Conservation (phyloP, 2,797 vertebrate genomes). For the Coreius guichenoti region DNA sequence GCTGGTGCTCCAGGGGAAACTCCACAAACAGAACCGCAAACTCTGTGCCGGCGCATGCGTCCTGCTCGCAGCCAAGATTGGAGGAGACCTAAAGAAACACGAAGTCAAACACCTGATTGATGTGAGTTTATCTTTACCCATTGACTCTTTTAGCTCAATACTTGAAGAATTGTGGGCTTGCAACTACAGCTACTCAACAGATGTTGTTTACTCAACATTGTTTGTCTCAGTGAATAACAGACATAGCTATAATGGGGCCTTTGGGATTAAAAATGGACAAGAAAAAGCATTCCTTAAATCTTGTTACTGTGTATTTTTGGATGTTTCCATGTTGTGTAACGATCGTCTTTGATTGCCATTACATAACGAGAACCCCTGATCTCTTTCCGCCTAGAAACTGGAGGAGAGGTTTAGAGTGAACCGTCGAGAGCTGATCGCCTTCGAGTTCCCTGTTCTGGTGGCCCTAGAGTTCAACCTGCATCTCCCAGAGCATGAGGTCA, state of each 20-base stretch:
- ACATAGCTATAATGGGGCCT: not conserved
- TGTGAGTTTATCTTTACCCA: conserved; percentile 75
- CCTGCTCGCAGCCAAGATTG: conserved; percentile 95
- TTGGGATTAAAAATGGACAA: not conserved
- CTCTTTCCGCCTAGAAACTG: conserved; percentile 85
- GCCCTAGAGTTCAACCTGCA: conserved; percentile 98
- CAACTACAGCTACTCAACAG: not conserved
- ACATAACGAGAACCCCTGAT: conserved; percentile 46
- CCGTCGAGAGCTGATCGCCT: conserved; percentile 95
- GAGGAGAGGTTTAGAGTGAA: conserved; percentile 98
- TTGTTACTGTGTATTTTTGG: not conserved
- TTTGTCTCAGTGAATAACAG: not conserved
- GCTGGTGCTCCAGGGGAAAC: conserved; percentile 95
- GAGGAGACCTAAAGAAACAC: conserved; percentile 95
- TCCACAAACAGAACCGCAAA: conserved; percentile 98
- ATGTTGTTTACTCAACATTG: not conserved
- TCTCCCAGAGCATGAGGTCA: conserved; percentile 93
- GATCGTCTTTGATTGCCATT: conserved; percentile 16
- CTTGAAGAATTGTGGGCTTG: not conserved
- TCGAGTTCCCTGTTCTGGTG: conserved; percentile 96
- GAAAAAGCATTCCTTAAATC: conserved; percentile 8
- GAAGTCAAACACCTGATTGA: conserved; percentile 98
- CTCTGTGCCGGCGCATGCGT: conserved; percentile 96
- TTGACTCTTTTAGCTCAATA: not conserved
- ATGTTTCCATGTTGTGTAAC: conserved; percentile 30